Percentiles rank a stretch among this genome's conserved stretches.
Conservation (phyloP, 23 tunicate genomes). For the Styela clava region DNA sequence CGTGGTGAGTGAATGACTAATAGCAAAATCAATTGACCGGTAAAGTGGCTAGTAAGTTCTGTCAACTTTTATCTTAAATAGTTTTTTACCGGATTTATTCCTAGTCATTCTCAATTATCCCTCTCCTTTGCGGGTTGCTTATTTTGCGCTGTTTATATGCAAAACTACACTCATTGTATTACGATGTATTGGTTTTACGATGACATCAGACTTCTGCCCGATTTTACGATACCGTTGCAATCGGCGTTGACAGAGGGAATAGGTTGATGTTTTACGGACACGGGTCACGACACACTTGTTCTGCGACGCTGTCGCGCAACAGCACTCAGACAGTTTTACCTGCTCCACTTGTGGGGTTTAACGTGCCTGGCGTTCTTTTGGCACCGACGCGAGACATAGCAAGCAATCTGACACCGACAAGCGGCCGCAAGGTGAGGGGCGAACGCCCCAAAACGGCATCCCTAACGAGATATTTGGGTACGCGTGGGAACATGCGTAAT, state of each 20-base stretch:
- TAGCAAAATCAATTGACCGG: conserved; percentile 33
- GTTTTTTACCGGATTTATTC: conserved; percentile 17
- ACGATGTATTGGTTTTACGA: conserved; percentile 13
- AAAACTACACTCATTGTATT: conserved; percentile 24
- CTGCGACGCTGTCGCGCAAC: conserved; percentile 12
- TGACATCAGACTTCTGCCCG: conserved; percentile 22
- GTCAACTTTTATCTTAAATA: background rate
- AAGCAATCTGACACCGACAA: conserved; percentile 18
- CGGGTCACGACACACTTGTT: conserved; percentile 6
- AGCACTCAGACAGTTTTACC: conserved; percentile 19
- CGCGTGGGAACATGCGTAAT: background rate
- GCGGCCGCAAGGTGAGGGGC: conserved; percentile 26
- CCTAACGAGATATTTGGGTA: background rate
- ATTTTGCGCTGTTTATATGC: conserved; percentile 23
- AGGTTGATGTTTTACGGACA: conserved; percentile 15
- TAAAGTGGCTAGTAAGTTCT: conserved; percentile 4
- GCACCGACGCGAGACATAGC: conserved; percentile 32
- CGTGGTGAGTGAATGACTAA: conserved; percentile 39
- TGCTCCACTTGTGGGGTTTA: conserved; percentile 41
- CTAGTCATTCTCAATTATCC: conserved; percentile 22
- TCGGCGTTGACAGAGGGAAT: conserved; percentile 20
- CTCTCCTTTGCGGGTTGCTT: background rate
- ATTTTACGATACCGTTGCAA: conserved; percentile 23
- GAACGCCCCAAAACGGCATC: background rate
- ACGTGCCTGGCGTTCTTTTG: conserved; percentile 41